Evolutionary conservation across 2,888 invertebrate species (phyloP).

Genomic region (Himalopsyche anomala): DNA sequence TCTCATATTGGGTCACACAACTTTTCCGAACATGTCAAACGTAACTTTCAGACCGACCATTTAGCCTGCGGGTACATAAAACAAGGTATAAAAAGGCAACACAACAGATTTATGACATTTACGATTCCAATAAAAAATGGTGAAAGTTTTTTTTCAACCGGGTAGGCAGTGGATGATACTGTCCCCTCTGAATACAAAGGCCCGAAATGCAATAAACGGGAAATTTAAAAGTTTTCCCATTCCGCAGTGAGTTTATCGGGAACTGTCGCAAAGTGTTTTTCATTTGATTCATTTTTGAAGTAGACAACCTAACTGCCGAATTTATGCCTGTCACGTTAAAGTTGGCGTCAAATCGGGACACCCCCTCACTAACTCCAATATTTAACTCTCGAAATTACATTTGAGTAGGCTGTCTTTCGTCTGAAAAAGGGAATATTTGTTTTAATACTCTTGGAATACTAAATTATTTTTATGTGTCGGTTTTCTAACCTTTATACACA

Average conservation of each 20-base stretch:
- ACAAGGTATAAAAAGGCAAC: conserved; percentile 28
- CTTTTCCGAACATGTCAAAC: conserved; percentile 32
- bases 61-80: conserved; percentile 32
- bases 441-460: no score
- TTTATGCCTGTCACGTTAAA: conserved; percentile 29
- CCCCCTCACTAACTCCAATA: neutral
- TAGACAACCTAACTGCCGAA: conserved; percentile 2
- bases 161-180: conserved; percentile 55
- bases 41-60: conserved; percentile 31
- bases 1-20: conserved; percentile 40
- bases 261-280: conserved; percentile 35
- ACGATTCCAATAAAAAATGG: conserved; percentile 46
- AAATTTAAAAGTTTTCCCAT: conserved; percentile 39
- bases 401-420: neutral
- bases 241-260: neutral
- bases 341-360: neutral
- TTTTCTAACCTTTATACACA: no score
- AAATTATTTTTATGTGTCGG: no score
- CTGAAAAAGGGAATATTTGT: neutral
- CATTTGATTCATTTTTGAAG: conserved; percentile 45
- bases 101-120: conserved; percentile 28
- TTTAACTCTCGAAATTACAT: neutral
- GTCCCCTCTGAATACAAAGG: conserved; percentile 32
- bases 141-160: conserved; percentile 44
- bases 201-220: conserved; percentile 43